A percentile compares a stretch with the other conserved stretches of the same genome.
phyloP scores from a whole-genome alignment of 2,113 vertebrate species.

The Misgurnus anguillicaudatus region DNA sequence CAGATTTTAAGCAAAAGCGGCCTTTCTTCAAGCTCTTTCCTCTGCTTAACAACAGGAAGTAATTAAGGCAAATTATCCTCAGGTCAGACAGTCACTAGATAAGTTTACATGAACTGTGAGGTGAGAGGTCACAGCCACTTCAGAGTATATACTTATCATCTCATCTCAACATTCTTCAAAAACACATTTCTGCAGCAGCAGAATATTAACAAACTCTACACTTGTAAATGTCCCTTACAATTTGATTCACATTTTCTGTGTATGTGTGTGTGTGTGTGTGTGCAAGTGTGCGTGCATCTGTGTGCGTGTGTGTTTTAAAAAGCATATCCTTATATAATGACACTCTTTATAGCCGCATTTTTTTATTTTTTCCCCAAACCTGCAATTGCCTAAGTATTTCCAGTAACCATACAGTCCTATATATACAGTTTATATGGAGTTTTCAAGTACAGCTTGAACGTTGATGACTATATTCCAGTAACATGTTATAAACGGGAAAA shows the following conservation, averaged over 20 bases:
- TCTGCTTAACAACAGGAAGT: conserved; percentile 83
- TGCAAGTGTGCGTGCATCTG: not conserved
- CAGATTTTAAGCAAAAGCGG: conserved; percentile 58
- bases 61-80: conserved; percentile 86
- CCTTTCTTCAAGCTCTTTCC: conserved; percentile 72
- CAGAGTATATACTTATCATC: conserved; percentile 59
- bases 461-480: conserved; percentile 28
- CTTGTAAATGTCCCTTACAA: too few relatives aligned
- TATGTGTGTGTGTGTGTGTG: not conserved
- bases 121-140: conserved; percentile 78
- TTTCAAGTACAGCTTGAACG: conserved; percentile 41
- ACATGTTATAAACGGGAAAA: not conserved
- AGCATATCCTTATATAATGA: conserved; percentile 43
- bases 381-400: conserved; percentile 47
- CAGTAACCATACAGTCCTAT: conserved; percentile 42
- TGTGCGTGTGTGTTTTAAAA: not conserved
- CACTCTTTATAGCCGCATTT: conserved; percentile 37
- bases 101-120: conserved; percentile 73
- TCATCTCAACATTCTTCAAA: conserved; percentile 61
- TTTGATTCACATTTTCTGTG: not conserved
- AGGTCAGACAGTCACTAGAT: conserved; percentile 85
- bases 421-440: conserved; percentile 44
- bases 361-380: conserved; percentile 45
- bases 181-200: conserved; percentile 9
- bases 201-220: conserved; percentile 6